Base-by-base conservation (phyloP, 2,888 invertebrate species). In the Drosophila birchii region DNA sequence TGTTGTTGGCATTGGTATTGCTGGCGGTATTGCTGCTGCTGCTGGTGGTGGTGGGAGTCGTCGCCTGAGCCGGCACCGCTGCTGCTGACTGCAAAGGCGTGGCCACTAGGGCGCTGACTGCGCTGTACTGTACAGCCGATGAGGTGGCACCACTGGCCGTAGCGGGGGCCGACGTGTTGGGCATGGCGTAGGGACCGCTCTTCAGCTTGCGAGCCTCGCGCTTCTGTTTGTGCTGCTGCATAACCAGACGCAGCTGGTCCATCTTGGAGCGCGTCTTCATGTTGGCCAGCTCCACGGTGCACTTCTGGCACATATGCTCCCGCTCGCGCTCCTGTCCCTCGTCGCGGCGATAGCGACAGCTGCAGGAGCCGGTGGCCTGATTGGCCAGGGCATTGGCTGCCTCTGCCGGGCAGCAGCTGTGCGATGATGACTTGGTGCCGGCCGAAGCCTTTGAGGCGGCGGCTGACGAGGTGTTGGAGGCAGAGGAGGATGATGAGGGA, bases 201-300 rank as follows among this genome's bases (percentile, higher is more conserved):
- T 95, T 95, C 72, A 95, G 93, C 91, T 95, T 95, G 63, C 96
- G 94, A 47, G 96, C 96, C 87, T 97, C 96, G 59, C 98, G 95
- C 72, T 97, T 94, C 78, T 97, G 96, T 77, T 97, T 95, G 86
- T 97, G 95, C 92, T 98, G 97, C 84, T 97, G 97, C 97, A 98
- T 96, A 67, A 98, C 97, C 79, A 97, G 94, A 79, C 97, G 95
- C 60, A 98, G 93, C 78, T 97, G 96, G 90, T 97, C 96, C 92
- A 98, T 94, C 92, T 98, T 98, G 81, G 96, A 96, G 87, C 96
- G 96, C 9, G 96, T 96, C 83, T 96, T 96, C 80, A 95, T 94
- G 91, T 96, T 96, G 78, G 96, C 96, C 90, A 95, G 93, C 55
- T 95, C 95, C 64, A 95, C 92, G 20, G 88, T 80, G 83, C 93